phyloP scores from a whole-genome alignment of 37 sponge, comb jelly and placozoan species.

The Theonella swinhoei region DNA sequence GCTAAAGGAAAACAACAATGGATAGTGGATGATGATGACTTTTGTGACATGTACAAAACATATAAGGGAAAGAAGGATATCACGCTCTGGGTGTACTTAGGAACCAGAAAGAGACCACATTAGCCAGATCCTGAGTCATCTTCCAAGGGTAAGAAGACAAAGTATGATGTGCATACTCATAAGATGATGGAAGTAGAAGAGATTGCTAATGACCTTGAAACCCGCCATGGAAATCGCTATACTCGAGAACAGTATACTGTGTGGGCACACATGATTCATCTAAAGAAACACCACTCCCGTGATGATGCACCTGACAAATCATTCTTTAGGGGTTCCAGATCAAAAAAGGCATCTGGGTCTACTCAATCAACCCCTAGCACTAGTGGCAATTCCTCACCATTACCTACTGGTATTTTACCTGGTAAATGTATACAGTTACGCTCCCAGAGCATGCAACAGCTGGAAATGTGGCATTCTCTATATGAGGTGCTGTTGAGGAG shows the following conservation, averaged over 20 bases:
- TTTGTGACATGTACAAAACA: not conserved
- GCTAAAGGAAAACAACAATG: constrained; percentile 7
- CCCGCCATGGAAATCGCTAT: not conserved
- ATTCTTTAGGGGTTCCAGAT: not conserved
- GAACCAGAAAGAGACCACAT: not conserved
- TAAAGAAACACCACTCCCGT: constrained; percentile 1
- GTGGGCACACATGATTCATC: constrained; percentile 8
- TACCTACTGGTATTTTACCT: not conserved
- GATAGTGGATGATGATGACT: not conserved
- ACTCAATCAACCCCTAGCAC: no score
- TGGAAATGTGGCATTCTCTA: not conserved
- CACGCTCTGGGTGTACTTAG: not conserved
- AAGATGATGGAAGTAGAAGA: constrained; percentile 3
- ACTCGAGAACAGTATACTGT: not conserved
- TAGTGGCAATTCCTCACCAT: not conserved
- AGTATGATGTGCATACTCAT: constrained; percentile 1
- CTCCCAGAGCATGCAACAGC: constrained; percentile 9
- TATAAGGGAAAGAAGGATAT: not conserved
- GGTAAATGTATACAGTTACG: not conserved
- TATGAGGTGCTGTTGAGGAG: not conserved
- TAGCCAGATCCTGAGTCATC: not conserved
- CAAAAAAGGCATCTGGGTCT: no score
- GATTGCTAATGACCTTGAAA: not conserved
- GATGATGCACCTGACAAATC: not conserved
- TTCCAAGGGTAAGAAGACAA: not conserved